Conservation (phyloP, 2,888 invertebrate species). For the Stenodema calcarata region DNA sequence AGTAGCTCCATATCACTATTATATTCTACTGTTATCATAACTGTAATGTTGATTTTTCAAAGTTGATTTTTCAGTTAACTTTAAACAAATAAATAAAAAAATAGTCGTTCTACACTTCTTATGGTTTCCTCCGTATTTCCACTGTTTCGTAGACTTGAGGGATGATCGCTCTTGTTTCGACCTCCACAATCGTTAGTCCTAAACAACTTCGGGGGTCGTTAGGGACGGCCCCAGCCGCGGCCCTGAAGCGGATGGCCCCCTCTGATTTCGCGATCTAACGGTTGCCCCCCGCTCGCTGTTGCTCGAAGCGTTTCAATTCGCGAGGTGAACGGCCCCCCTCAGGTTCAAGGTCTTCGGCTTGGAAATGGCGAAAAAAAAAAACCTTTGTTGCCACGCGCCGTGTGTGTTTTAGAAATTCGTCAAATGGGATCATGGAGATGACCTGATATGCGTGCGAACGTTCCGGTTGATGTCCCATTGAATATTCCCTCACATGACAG, state of each 20-base stretch:
- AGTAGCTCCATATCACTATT: too few relatives aligned
- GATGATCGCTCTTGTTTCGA: background rate
- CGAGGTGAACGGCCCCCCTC: constrained; percentile 31
- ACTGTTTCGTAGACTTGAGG: background rate
- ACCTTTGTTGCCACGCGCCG: constrained; percentile 1
- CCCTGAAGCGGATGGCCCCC: background rate
- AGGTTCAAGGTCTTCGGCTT: constrained; percentile 28
- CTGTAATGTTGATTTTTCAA: too few relatives aligned
- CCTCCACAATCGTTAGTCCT: background rate
- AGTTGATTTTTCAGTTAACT: too few relatives aligned
- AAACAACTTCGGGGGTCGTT: background rate
- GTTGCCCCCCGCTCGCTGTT: background rate
- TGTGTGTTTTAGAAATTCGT: background rate
- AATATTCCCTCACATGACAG: too few relatives aligned
- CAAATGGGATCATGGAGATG: background rate
- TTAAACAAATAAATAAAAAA: too few relatives aligned
- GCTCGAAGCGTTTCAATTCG: constrained; percentile 10
- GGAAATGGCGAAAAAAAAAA: background rate
- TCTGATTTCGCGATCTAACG: constrained; percentile 34
- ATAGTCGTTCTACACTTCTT: too few relatives aligned
- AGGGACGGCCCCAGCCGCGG: background rate
- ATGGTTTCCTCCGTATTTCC: too few relatives aligned
- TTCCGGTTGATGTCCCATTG: too few relatives aligned
- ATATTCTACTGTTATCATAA: too few relatives aligned
- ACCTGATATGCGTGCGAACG: too few relatives aligned